Base-by-base conservation (phyloP, 1,140 invertebrate species). In the Drosophila navojoa region DNA sequence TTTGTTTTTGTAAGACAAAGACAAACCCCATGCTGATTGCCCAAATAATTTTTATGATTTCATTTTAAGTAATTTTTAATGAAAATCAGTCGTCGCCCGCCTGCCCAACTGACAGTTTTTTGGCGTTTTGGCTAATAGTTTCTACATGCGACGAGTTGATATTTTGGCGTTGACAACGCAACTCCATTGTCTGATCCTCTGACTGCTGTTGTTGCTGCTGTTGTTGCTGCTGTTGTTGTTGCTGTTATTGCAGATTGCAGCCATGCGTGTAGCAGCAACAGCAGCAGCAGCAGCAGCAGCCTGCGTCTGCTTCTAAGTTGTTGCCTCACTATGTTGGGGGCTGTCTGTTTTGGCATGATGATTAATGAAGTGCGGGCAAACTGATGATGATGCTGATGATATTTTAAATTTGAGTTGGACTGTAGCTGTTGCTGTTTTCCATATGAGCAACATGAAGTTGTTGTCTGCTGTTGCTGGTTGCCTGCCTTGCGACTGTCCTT, bases 321-420 rank as follows among this genome's bases (percentile, higher is more conserved):
- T 61, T 53, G 52, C 25, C 45, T 53, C 5, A 67, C 54, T 44
- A 32, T 66, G 54, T 58, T 71, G 59, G 52, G 57, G 29, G 10
- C 58, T 67, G 78, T 72, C 69, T 70, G 79, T 63, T 85, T 85
- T 79, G 81, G 79, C 81, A 77, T 68, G 71, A 82, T 90, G 89
- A 91, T 91, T 91, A 91, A 91, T 91, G 89, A 86, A 91, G 89
- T 91, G 90, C 89, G 89, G 75, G 57, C 71, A 69, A 76, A 67
- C 42, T 70, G 58, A 58, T 70, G 52, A 47, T 25, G 50, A 60
- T 71, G 66, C 42, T 62, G 71, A 45, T 63, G 69, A 64, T 77
- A 57, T 60, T 74, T 61, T 58, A 58, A 59, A 44, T 74, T 60
- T 10, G 32, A 32, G 32, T 32, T 9, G 27, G 27, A 29, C 27